Conservation (phyloP, 1,140 invertebrate genomes). For the Aphidius gifuensis region DNA sequence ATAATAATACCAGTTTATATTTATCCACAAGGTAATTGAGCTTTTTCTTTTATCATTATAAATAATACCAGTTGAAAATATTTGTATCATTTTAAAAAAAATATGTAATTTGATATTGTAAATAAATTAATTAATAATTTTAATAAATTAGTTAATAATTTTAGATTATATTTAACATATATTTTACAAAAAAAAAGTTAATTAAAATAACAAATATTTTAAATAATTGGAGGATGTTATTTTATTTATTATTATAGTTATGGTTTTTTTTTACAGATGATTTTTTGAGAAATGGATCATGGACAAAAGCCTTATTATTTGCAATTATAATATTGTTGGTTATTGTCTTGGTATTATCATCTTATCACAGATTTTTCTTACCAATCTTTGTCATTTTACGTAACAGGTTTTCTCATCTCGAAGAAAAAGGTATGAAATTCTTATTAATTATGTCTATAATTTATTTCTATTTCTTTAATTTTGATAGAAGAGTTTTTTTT, state of each 20-base stretch:
- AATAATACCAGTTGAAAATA: not conserved
- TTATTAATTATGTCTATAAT: too few species aligned
- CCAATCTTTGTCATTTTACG: slow-evolving; percentile 44
- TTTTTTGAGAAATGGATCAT: slow-evolving; percentile 42
- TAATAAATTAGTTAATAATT: slow-evolving; percentile 5
- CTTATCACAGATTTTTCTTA: slow-evolving; percentile 50
- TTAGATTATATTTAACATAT: too few species aligned
- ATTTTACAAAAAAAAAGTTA: too few species aligned
- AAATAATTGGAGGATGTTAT: too few species aligned
- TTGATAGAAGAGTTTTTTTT: not conserved
- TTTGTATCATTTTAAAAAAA: slow-evolving; percentile 11
- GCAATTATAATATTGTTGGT: slow-evolving; percentile 42
- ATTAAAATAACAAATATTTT: too few species aligned
- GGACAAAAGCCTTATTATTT: slow-evolving; percentile 46
- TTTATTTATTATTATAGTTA: too few species aligned
- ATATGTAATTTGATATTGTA: not conserved
- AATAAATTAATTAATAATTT: slow-evolving; percentile 3
- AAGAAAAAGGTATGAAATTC: slow-evolving; percentile 46
- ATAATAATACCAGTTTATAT: slow-evolving; percentile 48
- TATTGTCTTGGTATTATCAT: slow-evolving; percentile 41
- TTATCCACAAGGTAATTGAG: slow-evolving; percentile 47
- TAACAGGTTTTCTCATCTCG: slow-evolving; percentile 47
- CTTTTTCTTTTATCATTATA: slow-evolving; percentile 14
- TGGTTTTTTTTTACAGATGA: slow-evolving; percentile 32
- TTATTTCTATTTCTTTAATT: too few species aligned